A percentile compares a stretch with the other conserved stretches of the same genome.
These are phyloP conservation scores for Ditylenchus dipsaci DNA, from an alignment of 1,140 invertebrate species.

Conservation along the genomic window DNA sequence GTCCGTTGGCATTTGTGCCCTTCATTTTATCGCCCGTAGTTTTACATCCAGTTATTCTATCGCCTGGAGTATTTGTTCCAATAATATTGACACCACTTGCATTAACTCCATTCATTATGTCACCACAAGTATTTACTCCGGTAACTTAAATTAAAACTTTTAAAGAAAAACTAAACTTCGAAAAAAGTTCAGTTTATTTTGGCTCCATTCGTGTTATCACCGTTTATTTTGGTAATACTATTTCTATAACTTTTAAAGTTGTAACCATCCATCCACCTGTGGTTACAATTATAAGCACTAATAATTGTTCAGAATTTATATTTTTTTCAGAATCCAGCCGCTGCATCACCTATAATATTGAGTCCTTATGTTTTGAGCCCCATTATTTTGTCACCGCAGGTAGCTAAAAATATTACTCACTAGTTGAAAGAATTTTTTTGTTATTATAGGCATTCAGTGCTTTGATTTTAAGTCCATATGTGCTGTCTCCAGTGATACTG, in stretches of 20 bases:
- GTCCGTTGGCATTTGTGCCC: constrained; percentile 15
- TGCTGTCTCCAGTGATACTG: constrained; percentile 45
- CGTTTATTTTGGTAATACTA: too few relatives aligned
- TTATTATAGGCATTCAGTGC: constrained; percentile 24
- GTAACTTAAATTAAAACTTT: background rate
- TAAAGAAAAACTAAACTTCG: background rate
- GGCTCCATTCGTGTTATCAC: too few relatives aligned
- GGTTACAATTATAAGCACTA: too few relatives aligned
- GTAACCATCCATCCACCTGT: too few relatives aligned
- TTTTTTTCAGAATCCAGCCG: constrained; percentile 32
- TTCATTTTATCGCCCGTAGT: constrained; percentile 9
- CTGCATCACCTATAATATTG: constrained; percentile 33
- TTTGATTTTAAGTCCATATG: constrained; percentile 47
- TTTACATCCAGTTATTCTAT: constrained; percentile 36
- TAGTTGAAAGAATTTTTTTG: too few relatives aligned
- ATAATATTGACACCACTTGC: constrained; percentile 38
- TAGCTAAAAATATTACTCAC: too few relatives aligned
- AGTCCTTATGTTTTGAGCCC: constrained; percentile 44
- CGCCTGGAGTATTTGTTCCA: constrained; percentile 32
- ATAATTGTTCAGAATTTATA: too few relatives aligned
- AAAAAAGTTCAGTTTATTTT: too few relatives aligned
- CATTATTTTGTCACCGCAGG: constrained; percentile 42
- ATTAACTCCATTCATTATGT: constrained; percentile 44
- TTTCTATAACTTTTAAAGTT: too few relatives aligned
- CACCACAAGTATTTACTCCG: constrained; percentile 25